Evolutionary conservation across 53 echinoderm and acorn worm genomes (phyloP).

Genomic region (Mesocentrotus franciscanus): DNA sequence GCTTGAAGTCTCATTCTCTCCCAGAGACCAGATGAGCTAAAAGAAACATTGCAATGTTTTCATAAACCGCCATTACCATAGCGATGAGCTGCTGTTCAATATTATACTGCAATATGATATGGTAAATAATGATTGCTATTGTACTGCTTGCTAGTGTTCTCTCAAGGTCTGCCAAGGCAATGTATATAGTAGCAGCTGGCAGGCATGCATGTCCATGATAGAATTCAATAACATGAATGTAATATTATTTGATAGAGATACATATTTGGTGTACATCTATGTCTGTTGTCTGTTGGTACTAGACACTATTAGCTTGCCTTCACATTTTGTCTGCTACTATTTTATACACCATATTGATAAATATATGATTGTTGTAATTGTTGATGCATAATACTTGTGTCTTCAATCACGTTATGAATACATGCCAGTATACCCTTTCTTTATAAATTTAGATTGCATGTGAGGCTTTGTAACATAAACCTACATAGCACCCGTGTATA

Average conservation of each 20-base stretch:
- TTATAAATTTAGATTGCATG: neutral
- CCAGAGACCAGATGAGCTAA: neutral
- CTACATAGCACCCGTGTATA: neutral
- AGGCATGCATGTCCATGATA: neutral
- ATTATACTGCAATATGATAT: slow-evolving; percentile 4
- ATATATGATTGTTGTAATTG: neutral
- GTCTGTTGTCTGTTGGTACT: neutral
- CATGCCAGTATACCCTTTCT: too few relatives aligned
- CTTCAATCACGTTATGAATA: neutral
- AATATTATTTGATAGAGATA: neutral
- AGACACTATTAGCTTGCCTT: neutral
- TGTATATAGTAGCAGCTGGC: slow-evolving; percentile 26
- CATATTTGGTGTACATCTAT: neutral
- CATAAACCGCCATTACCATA: slow-evolving; percentile 25
- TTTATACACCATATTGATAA: neutral
- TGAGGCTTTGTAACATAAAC: neutral
- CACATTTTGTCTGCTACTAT: neutral
- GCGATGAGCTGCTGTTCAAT: neutral
- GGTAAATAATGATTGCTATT: neutral
- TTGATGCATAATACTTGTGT: neutral
- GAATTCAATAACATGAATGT: slow-evolving; percentile 44
- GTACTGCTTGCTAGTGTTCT: neutral
- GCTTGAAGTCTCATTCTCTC: neutral
- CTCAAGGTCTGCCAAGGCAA: neutral
- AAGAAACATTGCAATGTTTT: slow-evolving; percentile 18